Percentiles rank a stretch among this genome's conserved stretches.
Evolutionary conservation across 1,140 invertebrate species (phyloP).

Genomic region (Lepidostoma basale): DNA sequence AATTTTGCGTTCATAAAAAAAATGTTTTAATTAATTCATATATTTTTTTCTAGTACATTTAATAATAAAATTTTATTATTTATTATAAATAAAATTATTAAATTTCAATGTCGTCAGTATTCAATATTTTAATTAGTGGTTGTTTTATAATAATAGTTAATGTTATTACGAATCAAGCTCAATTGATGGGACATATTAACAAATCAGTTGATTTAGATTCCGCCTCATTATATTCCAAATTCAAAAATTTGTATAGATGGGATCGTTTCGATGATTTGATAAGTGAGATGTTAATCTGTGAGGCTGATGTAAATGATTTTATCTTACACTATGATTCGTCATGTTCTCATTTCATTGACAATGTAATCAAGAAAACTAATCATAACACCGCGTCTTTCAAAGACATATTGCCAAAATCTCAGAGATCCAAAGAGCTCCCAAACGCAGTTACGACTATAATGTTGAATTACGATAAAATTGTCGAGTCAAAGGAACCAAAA

Average conservation of each 20-base stretch:
- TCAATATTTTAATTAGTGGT: background rate
- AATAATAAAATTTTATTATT: background rate
- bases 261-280: background rate
- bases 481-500: background rate
- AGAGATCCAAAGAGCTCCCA: too few species aligned
- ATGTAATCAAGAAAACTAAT: background rate
- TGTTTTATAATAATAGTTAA: too few species aligned
- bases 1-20: too few species aligned
- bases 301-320: background rate
- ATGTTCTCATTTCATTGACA: background rate
- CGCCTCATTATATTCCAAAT: too few species aligned
- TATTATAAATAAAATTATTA: background rate
- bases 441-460: background rate
- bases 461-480: constrained; percentile 1
- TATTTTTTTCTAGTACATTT: too few species aligned
- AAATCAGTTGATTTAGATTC: too few species aligned
- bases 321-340: background rate
- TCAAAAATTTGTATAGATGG: too few species aligned
- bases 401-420: too few species aligned
- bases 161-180: too few species aligned
- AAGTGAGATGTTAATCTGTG: background rate
- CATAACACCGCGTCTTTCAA: too few species aligned
- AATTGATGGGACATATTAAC: too few species aligned
- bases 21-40: too few species aligned
- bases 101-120: background rate